Evolutionary conservation across 2,888 invertebrate species (phyloP), one percentile per base, ranked within the genome.

Genomic region (Dione vanillae): DNA sequence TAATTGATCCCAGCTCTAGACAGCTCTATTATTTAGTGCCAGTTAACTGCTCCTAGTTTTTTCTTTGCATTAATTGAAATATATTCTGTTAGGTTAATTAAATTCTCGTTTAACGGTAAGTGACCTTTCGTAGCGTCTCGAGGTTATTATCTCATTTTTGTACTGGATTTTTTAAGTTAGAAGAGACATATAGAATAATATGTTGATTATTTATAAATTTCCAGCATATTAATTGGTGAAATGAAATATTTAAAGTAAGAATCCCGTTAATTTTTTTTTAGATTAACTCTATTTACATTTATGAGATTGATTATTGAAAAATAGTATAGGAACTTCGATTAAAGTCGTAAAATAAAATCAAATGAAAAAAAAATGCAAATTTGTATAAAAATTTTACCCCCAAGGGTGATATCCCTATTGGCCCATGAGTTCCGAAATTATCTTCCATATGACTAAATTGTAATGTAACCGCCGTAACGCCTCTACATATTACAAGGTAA

Each of bases 1-100:
- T 64, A 64, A 64, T 64, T 64, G 64, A 64, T 64, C 40, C 40
- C 64, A 51, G 64, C 49, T 40, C 64, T 51, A 49, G 40, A 64
- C 64, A 49, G 37, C 49, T 14, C 61, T 68, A 45, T 69, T 69
- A 64, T 52, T 69, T 40, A 69, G 64, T 52, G 62, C 45, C 68
- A 43, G 16, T 43, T 56, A 56, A 64, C 40, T 6, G 20, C 64
- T 64, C 14, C 14, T 10, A 64, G 37, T 64, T 64, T 51, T 64
- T 40, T n/a, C n/a, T 40, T 40, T 20, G 49, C 64, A 19, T 61
- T 61, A 45, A 64, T 64, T 49, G 19, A 64, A n/a, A n/a, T 64
- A 37, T 51, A 49, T 19, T 19, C 19, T 11, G 16, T 19, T n/a
- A n/a, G n/a, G 40, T n/a, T 37, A 51, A 51, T 40, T 56, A 56